A percentile compares a stretch with the other conserved stretches of the same genome.
These are phyloP conservation scores for Lasioglossum villosulum DNA, from an alignment of 2,888 invertebrate species.

Conservation along the genomic window DNA sequence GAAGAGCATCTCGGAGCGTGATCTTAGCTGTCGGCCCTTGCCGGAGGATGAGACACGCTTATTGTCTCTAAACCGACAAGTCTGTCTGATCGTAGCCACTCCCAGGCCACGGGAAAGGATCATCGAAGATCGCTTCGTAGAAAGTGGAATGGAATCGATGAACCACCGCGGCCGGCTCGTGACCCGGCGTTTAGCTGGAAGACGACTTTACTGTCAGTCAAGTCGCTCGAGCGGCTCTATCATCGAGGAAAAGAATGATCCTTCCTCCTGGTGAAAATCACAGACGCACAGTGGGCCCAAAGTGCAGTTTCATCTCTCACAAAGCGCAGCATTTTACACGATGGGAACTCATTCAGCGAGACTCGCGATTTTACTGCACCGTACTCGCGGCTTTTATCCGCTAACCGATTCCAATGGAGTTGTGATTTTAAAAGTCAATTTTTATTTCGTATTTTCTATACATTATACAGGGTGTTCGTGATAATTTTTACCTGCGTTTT, in stretches of 20 bases:
- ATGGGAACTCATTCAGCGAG: not conserved
- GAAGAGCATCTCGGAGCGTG: not conserved
- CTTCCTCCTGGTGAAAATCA: conserved; percentile 29
- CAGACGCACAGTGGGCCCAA: not conserved
- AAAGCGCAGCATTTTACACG: not conserved
- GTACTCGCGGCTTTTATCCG: not conserved
- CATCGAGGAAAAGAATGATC: conserved; percentile 19
- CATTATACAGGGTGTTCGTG: no score
- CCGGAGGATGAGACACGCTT: conserved; percentile 18
- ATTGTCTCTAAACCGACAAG: conserved; percentile 49
- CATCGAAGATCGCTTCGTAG: conserved; percentile 45
- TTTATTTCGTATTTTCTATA: no score
- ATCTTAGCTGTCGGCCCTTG: not conserved
- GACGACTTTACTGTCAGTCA: conserved; percentile 47
- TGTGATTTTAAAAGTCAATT: no score
- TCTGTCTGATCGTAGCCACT: conserved; percentile 46
- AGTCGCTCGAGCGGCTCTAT: not conserved
- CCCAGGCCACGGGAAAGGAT: conserved; percentile 45
- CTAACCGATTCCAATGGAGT: not conserved
- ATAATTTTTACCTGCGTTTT: no score
- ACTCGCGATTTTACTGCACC: no score
- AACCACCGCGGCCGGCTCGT: conserved; percentile 42
- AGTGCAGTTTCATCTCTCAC: not conserved
- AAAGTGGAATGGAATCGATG: conserved; percentile 68
- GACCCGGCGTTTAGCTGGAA: conserved; percentile 46